Base-by-base conservation (phyloP, 2,113 vertebrate genomes). In the Gobio gobio region DNA sequence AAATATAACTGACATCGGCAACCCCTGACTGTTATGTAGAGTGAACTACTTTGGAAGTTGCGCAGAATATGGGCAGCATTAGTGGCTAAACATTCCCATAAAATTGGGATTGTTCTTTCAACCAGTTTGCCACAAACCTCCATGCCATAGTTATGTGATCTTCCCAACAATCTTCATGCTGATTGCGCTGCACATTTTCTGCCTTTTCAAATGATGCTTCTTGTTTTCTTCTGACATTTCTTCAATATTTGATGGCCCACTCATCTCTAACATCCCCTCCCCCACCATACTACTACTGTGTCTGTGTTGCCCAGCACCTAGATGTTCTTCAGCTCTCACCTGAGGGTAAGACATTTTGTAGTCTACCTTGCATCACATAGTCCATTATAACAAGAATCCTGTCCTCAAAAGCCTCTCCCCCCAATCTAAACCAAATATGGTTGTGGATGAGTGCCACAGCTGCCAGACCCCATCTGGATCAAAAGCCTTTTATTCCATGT, bases 211-310 rank as follows among this genome's bases (percentile, higher is more conserved):
- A 91, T 93, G 91, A 91, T 92, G 92, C 91, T 90, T 92, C 90
- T 89, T 90, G 88, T 91, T 90, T 91, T 90, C 89, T 90, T 88
- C 87, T 91, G 91, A 93, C 91, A 89, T 93, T 93, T 92, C 91
- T 94, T 94, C 91, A 93, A 93, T 93, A 93, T 94, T 93, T 93
- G 92, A 94, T 94, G 88, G 91, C 89, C 89, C 90, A 92, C n/a
- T 68, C 64, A 43, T 58, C 80, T 72, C 20, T 72, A 56, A 56
- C 45, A 6, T 56, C 47, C 80, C 80, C 29, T 92, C 91, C 87
- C 87, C 87, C 91, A 87, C 7, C 7, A 2, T 56, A 18, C 54
- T 56, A 7, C 7, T 8, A 56, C 86, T 83, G 90, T 90, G 89
- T 90, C 73, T 64, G 58, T 66, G 8, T 63, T 81, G 24, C 18